Evolutionary conservation across 2,888 invertebrate genomes (phyloP).

Genomic region (Timandra comae): DNA sequence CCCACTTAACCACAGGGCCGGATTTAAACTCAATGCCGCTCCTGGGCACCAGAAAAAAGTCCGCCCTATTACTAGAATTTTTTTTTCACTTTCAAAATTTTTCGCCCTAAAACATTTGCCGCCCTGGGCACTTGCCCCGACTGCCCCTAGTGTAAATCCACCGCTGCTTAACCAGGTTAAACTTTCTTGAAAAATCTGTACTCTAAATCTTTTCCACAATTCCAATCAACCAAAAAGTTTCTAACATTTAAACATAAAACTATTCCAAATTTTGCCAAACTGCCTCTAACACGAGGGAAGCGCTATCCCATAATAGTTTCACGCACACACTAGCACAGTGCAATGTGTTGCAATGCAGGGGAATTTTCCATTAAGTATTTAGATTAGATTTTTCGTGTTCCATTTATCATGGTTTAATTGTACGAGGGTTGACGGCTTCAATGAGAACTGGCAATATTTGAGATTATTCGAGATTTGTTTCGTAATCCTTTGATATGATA

Average conservation of each 20-base stretch:
- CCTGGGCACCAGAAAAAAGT: too few species aligned
- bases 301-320: constrained; percentile 7
- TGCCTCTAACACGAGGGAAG: constrained; percentile 1
- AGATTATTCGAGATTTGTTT: constrained; percentile 47
- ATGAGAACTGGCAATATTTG: constrained; percentile 19
- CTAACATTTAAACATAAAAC: constrained; percentile 1
- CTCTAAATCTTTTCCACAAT: background rate
- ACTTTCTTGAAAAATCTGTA: too few species aligned
- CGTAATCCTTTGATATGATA: constrained; percentile 69
- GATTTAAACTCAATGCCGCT: too few species aligned
- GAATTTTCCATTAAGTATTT: constrained; percentile 75
- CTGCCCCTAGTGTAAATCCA: too few species aligned
- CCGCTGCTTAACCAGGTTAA: too few species aligned
- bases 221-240: constrained; percentile 3
- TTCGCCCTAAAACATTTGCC: too few species aligned
- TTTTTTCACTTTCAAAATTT: too few species aligned
- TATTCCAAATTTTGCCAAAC: constrained; percentile 5
- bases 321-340: constrained; percentile 15
- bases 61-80: too few species aligned
- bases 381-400: constrained; percentile 74
- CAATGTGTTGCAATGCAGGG: constrained; percentile 49
- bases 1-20: too few species aligned
- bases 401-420: constrained; percentile 74
- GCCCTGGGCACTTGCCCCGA: too few species aligned
- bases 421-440: constrained; percentile 56